Evolutionary conservation across 2,888 invertebrate genomes (phyloP).

Genomic region (Leptogaster cylindrica): DNA sequence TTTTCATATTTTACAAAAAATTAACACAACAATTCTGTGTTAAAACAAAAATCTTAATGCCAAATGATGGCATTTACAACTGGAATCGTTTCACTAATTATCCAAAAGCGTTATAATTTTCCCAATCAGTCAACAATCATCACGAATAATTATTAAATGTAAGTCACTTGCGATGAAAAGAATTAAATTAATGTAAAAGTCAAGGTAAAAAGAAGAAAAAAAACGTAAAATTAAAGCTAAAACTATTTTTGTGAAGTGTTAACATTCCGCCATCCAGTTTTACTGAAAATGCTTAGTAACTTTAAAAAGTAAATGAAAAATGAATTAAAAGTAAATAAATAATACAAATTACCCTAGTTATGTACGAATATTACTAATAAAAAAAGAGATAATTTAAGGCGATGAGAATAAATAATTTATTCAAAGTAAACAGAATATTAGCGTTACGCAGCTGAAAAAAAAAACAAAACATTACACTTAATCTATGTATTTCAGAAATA

Average conservation of each 20-base stretch:
- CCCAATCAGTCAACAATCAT: neutral
- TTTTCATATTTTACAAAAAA: neutral
- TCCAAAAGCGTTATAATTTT: neutral
- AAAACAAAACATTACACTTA: constrained; percentile 40
- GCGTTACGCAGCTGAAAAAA: constrained; percentile 44
- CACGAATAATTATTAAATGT: neutral
- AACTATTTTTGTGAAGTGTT: constrained; percentile 52
- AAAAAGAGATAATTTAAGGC: constrained; percentile 46
- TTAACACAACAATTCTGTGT: neutral
- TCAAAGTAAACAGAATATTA: constrained; percentile 41
- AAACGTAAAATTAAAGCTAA: constrained; percentile 46
- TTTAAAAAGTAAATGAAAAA: constrained; percentile 18
- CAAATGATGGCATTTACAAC: too few relatives aligned
- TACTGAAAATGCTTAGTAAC: constrained; percentile 42
- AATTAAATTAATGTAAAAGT: constrained; percentile 6
- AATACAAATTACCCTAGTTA: constrained; percentile 46
- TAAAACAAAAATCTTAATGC: neutral
- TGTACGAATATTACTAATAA: constrained; percentile 43
- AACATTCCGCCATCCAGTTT: constrained; percentile 52
- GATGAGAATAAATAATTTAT: constrained; percentile 3
- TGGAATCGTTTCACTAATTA: too few relatives aligned
- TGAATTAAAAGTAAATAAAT: constrained; percentile 39
- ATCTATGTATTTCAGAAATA: constrained; percentile 51
- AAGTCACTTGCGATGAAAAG: neutral
- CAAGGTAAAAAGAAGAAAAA: neutral